Evolutionary conservation across 2,113 vertebrate species (phyloP).

Genomic region (Prionailurus bengalensis): DNA sequence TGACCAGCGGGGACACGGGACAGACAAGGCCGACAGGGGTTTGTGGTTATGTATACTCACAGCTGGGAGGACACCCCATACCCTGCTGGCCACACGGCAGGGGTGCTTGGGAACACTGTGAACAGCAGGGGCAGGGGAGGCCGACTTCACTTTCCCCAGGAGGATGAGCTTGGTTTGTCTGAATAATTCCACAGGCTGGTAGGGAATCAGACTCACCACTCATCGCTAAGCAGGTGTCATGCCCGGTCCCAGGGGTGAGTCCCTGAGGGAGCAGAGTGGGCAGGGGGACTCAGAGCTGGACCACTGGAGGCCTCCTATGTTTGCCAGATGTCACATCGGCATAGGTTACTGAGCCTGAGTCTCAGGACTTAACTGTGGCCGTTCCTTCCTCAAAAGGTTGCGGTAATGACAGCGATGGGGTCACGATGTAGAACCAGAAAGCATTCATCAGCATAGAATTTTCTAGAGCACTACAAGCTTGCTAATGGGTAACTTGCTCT

Average conservation of each 20-base stretch:
- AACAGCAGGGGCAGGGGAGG: accelerated
- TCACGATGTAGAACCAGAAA: accelerated
- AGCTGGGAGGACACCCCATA: background rate
- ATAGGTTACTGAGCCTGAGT: background rate
- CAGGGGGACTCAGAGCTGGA: background rate
- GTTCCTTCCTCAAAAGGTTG: background rate
- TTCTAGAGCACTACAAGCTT: background rate
- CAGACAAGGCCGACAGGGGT: background rate
- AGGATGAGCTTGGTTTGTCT: background rate
- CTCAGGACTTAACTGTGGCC: background rate
- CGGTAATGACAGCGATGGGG: too few species aligned
- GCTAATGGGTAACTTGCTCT: background rate
- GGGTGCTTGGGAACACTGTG: background rate
- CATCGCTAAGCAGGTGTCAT: background rate
- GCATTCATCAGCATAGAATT: accelerated
- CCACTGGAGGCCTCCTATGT: accelerated
- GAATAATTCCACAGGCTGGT: too few species aligned
- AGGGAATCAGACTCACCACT: too few species aligned
- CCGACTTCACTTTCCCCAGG: background rate
- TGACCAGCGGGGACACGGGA: accelerated
- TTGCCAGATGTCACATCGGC: too few species aligned
- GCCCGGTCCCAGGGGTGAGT: background rate
- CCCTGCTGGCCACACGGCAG: accelerated
- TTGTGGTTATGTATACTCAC: background rate
- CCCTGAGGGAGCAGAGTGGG: accelerated